phyloP scores from a whole-genome alignment of 2,888 invertebrate genomes.

The Eilema caniola region DNA sequence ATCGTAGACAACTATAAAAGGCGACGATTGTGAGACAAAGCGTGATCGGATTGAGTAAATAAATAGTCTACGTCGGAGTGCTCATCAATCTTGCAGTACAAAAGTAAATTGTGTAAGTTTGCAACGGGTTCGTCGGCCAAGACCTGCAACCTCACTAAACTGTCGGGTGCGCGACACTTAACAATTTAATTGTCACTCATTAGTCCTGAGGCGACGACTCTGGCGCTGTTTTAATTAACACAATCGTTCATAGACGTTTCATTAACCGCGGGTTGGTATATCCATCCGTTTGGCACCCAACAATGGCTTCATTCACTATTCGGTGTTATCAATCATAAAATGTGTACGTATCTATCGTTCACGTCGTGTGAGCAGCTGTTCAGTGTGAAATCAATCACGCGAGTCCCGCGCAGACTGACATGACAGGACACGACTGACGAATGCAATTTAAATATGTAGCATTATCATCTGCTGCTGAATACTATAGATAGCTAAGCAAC shows the following conservation, averaged over 20 bases:
- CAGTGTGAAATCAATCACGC: slow-evolving; percentile 78
- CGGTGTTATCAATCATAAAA: slow-evolving; percentile 72
- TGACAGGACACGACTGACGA: slow-evolving; percentile 65
- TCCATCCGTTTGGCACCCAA: slow-evolving; percentile 50
- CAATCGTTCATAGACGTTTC: slow-evolving; percentile 75
- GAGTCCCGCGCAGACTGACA: slow-evolving; percentile 65
- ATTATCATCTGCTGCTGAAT: slow-evolving; percentile 56
- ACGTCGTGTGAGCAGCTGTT: slow-evolving; percentile 69
- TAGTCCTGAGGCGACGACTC: slow-evolving; percentile 77
- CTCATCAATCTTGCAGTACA: slow-evolving; percentile 82
- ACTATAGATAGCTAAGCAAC: slow-evolving; percentile 60
- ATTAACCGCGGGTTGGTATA: slow-evolving; percentile 61
- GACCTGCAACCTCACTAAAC: slow-evolving; percentile 81
- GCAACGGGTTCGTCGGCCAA: slow-evolving; percentile 78
- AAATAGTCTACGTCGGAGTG: slow-evolving; percentile 79
- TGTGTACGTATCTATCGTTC: slow-evolving; percentile 46
- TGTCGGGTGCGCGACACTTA: slow-evolving; percentile 79
- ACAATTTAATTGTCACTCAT: slow-evolving; percentile 84
- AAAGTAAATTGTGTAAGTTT: slow-evolving; percentile 80
- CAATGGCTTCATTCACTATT: slow-evolving; percentile 51
- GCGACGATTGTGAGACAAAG: slow-evolving; percentile 80
- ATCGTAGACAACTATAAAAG: slow-evolving; percentile 75
- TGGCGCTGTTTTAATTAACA: slow-evolving; percentile 76
- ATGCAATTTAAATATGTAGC: slow-evolving; percentile 67
- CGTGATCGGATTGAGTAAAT: slow-evolving; percentile 84